Evolutionary conservation across 1,140 invertebrate genomes (phyloP).

Genomic region (Drosophila hydei): DNA sequence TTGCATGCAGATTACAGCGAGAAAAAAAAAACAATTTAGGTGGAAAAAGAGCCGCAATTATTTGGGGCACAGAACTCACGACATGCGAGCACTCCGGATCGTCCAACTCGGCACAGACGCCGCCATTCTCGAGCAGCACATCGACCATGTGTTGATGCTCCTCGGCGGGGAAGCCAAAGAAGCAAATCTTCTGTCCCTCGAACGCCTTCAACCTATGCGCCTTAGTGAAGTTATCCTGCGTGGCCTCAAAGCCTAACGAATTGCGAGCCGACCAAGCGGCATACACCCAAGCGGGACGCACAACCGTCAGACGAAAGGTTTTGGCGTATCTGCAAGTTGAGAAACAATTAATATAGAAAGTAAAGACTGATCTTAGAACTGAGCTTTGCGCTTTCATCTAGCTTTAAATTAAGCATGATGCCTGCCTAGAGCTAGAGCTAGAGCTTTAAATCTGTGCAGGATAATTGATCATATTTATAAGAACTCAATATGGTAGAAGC

Average conservation of each 20-base stretch:
- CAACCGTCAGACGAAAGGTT: constrained; percentile 94
- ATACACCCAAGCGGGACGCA: constrained; percentile 94
- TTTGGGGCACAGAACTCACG: constrained; percentile 86
- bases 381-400: too few relatives aligned
- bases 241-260: constrained; percentile 88
- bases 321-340: constrained; percentile 90
- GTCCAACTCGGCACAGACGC: constrained; percentile 88
- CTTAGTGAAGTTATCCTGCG: constrained; percentile 88
- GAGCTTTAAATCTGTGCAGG: too few relatives aligned
- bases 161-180: constrained; percentile 94
- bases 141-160: constrained; percentile 96
- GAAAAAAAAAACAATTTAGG: neutral
- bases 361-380: too few relatives aligned
- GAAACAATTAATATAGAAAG: neutral
- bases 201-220: constrained; percentile 94
- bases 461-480: too few relatives aligned
- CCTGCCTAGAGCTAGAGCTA: too few relatives aligned
- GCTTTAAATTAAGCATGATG: too few relatives aligned
- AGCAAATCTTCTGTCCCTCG: constrained; percentile 92
- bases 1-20: constrained; percentile 40
- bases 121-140: constrained; percentile 93
- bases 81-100: constrained; percentile 95
- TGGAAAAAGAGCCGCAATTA: neutral
- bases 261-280: constrained; percentile 92
- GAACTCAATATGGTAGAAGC: too few relatives aligned